Percentiles rank a stretch among this genome's conserved stretches.
Conservation (phyloP, 2,888 invertebrate species). For the Cosmorhoe ocellata region DNA sequence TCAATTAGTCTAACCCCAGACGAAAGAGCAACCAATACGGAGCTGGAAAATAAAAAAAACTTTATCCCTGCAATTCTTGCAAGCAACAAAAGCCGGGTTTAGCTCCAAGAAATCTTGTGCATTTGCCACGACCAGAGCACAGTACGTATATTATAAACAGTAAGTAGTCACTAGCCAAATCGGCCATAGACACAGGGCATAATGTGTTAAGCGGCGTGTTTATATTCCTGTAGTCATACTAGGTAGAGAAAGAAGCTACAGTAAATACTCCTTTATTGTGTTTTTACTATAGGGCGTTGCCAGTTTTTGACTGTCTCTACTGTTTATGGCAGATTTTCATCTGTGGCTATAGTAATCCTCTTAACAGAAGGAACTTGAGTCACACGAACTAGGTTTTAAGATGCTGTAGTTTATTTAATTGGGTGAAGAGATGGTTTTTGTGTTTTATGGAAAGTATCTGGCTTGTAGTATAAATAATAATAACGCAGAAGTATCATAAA, state of each 20-base stretch:
- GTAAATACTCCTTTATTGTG: no score
- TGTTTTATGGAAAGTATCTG: background rate
- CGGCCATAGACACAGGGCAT: no score
- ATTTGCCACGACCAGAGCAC: conserved; percentile 29
- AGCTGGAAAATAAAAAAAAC: conserved; percentile 39
- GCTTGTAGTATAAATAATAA: no score
- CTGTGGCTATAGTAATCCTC: conserved; percentile 52
- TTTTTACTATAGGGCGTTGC: no score
- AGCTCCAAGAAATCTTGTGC: conserved; percentile 52
- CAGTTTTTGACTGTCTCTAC: no score
- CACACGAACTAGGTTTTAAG: conserved; percentile 24
- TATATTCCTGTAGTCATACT: no score
- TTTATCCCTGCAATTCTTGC: conserved; percentile 55
- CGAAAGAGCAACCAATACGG: conserved; percentile 41
- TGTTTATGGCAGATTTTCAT: background rate
- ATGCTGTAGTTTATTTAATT: conserved; percentile 24
- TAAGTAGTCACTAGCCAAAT: conserved; percentile 14
- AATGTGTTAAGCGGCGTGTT: no score
- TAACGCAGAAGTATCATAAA: no score
- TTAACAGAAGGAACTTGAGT: conserved; percentile 42
- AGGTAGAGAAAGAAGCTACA: no score
- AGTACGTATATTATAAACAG: background rate
- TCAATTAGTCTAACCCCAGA: conserved; percentile 20
- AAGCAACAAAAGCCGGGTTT: conserved; percentile 55
- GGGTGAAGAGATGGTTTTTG: conserved; percentile 8